Conservation (phyloP, 2,888 invertebrate species). For the Microdon myrmicae region DNA sequence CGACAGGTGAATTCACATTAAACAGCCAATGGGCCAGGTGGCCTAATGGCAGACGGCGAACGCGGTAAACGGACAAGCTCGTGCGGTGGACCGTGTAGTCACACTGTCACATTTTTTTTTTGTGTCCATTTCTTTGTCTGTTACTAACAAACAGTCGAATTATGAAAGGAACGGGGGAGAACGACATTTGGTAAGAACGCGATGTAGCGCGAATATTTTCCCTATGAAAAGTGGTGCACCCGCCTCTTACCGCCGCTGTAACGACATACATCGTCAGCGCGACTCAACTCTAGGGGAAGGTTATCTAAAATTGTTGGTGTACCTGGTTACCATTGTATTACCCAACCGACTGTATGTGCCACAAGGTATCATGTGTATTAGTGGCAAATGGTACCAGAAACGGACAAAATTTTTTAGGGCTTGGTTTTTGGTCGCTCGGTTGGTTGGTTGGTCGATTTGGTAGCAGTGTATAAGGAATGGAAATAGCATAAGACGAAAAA, state of each 20-base stretch:
- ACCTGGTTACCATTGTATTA: conserved; percentile 13
- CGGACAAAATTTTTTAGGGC: conserved; percentile 48
- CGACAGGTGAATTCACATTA: conserved; percentile 45
- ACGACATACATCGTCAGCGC: not conserved
- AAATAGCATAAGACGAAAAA: conserved; percentile 8
- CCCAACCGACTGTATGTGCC: conserved; percentile 29
- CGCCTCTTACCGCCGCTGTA: conserved; percentile 18
- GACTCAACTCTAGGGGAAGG: conserved; percentile 45
- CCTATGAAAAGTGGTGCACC: conserved; percentile 19
- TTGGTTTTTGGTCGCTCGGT: conserved; percentile 47
- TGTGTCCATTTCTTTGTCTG: too few relatives aligned
- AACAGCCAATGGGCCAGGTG: conserved; percentile 43
- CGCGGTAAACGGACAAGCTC: conserved; percentile 38
- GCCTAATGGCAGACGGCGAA: conserved; percentile 29
- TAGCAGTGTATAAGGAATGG: conserved; percentile 47
- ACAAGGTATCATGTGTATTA: conserved; percentile 34
- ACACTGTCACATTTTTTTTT: conserved; percentile 47
- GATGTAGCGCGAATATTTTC: conserved; percentile 30
- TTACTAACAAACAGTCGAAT: too few relatives aligned
- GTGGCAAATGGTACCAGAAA: conserved; percentile 42
- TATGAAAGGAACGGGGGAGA: conserved; percentile 24
- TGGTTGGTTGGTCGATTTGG: conserved; percentile 38
- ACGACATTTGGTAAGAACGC: conserved; percentile 29
- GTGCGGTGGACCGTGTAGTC: conserved; percentile 52
- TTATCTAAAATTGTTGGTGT: conserved; percentile 10